Conservation (phyloP, 2,797 vertebrate species). For the Premnoplex brunnescens region DNA sequence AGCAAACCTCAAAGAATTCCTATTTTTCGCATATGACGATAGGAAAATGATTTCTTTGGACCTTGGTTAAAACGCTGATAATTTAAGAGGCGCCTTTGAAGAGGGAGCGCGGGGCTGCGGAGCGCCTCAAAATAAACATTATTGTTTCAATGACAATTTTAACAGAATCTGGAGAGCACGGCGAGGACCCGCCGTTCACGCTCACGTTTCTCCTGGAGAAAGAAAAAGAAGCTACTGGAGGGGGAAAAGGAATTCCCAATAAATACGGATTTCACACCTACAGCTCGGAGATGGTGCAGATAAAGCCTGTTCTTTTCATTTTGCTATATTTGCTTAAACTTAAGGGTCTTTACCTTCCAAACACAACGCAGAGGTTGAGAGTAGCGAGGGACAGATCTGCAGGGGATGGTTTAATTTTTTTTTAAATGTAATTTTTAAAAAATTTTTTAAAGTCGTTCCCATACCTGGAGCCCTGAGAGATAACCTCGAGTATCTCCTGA, state of each 20-base stretch:
- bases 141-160: not conserved
- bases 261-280: not conserved
- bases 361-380: not conserved
- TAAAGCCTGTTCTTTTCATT: not conserved
- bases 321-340: not conserved
- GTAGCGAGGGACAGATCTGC: rapidly evolving
- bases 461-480: not conserved
- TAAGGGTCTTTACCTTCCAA: not conserved
- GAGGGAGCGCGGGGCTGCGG: not conserved
- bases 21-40: not conserved
- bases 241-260: rapidly evolving
- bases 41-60: not conserved
- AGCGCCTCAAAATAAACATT: not conserved
- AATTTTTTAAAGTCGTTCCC: too few relatives aligned
- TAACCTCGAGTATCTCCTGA: rapidly evolving
- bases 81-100: not conserved
- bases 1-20: not conserved
- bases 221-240: rapidly evolving
- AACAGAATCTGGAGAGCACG: not conserved
- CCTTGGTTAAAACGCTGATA: not conserved
- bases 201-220: not conserved
- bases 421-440: too few relatives aligned
- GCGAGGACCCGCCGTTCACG: not conserved
- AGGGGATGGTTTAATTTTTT: too few relatives aligned
- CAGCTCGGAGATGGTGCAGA: rapidly evolving